Evolutionary conservation across 2,113 vertebrate species (phyloP), one percentile per base, ranked within the genome.

Genomic region (Scophthalmus maximus): DNA sequence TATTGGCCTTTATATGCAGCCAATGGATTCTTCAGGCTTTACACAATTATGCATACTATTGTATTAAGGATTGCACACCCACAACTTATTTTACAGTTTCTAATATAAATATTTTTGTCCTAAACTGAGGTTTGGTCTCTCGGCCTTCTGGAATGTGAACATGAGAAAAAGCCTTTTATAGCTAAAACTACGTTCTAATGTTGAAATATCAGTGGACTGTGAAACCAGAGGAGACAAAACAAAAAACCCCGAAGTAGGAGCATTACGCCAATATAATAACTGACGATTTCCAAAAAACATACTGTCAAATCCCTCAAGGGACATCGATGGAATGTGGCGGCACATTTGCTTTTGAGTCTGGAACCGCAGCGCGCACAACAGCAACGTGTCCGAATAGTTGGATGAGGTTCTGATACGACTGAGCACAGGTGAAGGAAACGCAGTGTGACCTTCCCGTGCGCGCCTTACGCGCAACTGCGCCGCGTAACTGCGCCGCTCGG

Each of bases 201-300:
- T 18, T 66, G 29, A 22, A 36, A 38, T 46, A 63, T 53, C 9
- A 68, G 71, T 61, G 36, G 42, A n/a, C 22, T 60, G 3, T 61
- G 15, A 70, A 83, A 80, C 78, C 73, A 57, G 58, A 47, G 8
- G 50, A 73, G 61, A 68, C 53, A 40, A 72, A 85, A 80, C 25
- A 65, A 72, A 82, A 56, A 82, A 58, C 20, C 68, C 17, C 42
- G 5, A 69, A 73, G 42, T 60, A 27, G 23, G 55, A 1, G 18
- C 68, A 30, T 79, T 67, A 11, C 18, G 18, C 2, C 42, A n/a
- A 46, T 47, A 68, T 60, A 56, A 70, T 57, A 81, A 82, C 57
- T 51, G 9, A 3, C 47, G 40, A 68, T 61, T 57, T 71, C 18
- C 18, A 8, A 47, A 64, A 68, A 66, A 22, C 30, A 72, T 6